Percentiles rank a stretch among this genome's conserved stretches.
These are phyloP conservation scores for Heteropelma amictum DNA, from an alignment of 2,888 invertebrate species.

Conservation along the genomic window DNA sequence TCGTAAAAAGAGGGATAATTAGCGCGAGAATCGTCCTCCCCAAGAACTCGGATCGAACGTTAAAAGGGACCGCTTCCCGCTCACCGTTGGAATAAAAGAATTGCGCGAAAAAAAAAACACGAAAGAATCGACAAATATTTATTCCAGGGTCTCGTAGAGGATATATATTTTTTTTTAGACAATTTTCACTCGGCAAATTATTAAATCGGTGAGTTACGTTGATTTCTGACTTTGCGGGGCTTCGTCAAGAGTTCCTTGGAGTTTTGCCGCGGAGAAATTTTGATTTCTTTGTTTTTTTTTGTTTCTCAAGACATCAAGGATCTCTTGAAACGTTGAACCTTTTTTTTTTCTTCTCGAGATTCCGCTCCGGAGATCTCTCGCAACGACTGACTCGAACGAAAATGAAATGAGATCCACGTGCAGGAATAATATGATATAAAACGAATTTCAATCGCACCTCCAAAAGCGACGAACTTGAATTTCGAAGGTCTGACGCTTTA, in stretches of 20 bases:
- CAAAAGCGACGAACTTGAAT: constrained; percentile 54
- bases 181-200: constrained; percentile 4
- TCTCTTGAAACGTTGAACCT: constrained; percentile 48
- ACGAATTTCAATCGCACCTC: constrained; percentile 20
- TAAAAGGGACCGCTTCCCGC: constrained; percentile 59
- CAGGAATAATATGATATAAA: neutral
- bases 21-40: constrained; percentile 50
- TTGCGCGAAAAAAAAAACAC: too few relatives aligned
- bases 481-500: constrained; percentile 55
- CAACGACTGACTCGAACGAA: constrained; percentile 39
- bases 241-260: constrained; percentile 65
- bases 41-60: constrained; percentile 77
- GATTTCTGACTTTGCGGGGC: constrained; percentile 74
- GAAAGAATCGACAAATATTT: too few relatives aligned
- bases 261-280: constrained; percentile 53
- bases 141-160: constrained; percentile 4
- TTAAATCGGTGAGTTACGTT: constrained; percentile 71
- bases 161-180: neutral
- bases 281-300: constrained; percentile 4
- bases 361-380: neutral
- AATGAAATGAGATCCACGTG: constrained; percentile 15
- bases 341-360: too few relatives aligned
- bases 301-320: constrained; percentile 47
- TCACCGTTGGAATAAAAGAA: constrained; percentile 30
- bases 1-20: neutral